Evolutionary conservation across 1,140 invertebrate genomes (phyloP).

Genomic region (Cydia splendana): DNA sequence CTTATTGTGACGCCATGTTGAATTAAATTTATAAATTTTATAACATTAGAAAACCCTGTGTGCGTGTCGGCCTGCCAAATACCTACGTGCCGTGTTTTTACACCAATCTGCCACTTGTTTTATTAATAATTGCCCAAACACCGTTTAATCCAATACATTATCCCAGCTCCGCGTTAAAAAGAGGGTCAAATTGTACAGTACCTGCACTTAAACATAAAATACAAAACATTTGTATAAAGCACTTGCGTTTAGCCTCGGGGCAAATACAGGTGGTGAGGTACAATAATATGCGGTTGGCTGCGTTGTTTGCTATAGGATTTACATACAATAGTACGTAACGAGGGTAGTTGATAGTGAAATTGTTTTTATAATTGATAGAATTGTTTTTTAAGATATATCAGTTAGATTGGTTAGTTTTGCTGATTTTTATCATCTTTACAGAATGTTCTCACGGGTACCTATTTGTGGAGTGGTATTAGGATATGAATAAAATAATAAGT

Average conservation of each 20-base stretch:
- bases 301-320: slow-evolving; percentile 34
- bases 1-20: too few species aligned
- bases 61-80: too few species aligned
- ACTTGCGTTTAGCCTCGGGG: slow-evolving; percentile 57
- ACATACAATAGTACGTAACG: not conserved
- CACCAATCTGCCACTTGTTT: not conserved
- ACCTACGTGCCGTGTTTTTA: not conserved
- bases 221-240: slow-evolving; percentile 21
- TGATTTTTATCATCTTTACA: slow-evolving; percentile 5
- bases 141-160: slow-evolving; percentile 35
- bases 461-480: too few species aligned
- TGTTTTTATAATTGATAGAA: not conserved
- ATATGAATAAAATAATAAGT: too few species aligned
- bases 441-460: not conserved
- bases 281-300: slow-evolving; percentile 32
- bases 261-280: slow-evolving; percentile 64
- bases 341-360: not conserved
- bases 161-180: slow-evolving; percentile 23
- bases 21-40: too few species aligned
- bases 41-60: too few species aligned
- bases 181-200: slow-evolving; percentile 52
- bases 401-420: not conserved
- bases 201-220: slow-evolving; percentile 35
- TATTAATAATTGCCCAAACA: not conserved
- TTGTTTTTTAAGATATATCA: not conserved